phyloP scores from a whole-genome alignment of 1,140 invertebrate species.

The Campodea augens region DNA sequence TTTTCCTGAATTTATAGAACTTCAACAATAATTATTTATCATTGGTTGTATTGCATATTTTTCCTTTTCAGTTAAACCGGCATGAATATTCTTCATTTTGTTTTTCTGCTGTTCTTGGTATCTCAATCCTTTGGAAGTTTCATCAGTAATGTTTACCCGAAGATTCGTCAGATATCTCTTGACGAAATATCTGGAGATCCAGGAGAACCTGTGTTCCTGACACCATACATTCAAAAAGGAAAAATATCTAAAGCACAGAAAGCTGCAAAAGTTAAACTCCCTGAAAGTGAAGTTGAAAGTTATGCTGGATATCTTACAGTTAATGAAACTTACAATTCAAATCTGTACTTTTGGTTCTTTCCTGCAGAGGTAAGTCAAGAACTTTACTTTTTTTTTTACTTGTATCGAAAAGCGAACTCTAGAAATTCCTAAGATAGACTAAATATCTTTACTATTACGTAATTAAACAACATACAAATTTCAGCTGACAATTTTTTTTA shows the following conservation, averaged over 20 bases:
- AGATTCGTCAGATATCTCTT: conserved; percentile 13
- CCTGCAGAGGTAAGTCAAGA: conserved; percentile 26
- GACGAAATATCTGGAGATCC: conserved; percentile 22
- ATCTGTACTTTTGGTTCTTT: conserved; percentile 33
- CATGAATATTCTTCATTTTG: too few species aligned
- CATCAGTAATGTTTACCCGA: conserved; percentile 15
- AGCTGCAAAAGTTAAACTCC: conserved; percentile 13
- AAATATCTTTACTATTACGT: too few species aligned
- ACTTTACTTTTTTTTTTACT: too few species aligned
- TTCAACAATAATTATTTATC: too few species aligned
- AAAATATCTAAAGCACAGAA: conserved; percentile 24
- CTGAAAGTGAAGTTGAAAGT: conserved; percentile 10
- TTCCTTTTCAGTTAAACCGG: too few species aligned
- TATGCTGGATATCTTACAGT: conserved; percentile 29
- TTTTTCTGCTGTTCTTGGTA: too few species aligned
- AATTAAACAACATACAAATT: too few species aligned
- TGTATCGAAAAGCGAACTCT: too few species aligned
- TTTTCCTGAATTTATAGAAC: too few species aligned
- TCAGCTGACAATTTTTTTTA: too few species aligned
- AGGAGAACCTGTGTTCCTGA: conserved; percentile 29
- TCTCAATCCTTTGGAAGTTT: not conserved
- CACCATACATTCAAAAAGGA: conserved; percentile 30
- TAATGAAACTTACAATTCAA: conserved; percentile 25
- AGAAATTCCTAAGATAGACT: too few species aligned
- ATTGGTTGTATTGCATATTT: too few species aligned